Percentiles rank a stretch among this genome's conserved stretches.
Evolutionary conservation across 2,797 vertebrate genomes (phyloP).

Genomic region (Hyperoplus immaculatus): DNA sequence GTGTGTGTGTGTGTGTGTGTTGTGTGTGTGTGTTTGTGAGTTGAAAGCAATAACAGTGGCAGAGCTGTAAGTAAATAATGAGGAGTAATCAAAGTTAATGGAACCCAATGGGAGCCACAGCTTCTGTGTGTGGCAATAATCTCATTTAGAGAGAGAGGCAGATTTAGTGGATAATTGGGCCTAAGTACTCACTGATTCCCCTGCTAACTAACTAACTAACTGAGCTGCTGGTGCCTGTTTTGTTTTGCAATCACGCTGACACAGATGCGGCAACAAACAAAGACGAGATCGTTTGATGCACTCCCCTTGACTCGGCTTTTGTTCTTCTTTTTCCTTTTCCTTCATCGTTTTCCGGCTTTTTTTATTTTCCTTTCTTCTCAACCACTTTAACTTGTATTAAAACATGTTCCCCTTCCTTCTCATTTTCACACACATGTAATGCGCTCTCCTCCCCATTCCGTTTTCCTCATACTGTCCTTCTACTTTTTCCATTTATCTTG

Average conservation of each 20-base stretch:
- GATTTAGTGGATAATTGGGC: conserved; percentile 89
- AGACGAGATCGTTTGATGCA: conserved; percentile 32
- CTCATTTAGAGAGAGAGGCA: conserved; percentile 87
- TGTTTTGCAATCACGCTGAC: conserved; percentile 74
- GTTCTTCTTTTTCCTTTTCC: not conserved
- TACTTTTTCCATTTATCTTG: not conserved
- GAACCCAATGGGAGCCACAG: conserved; percentile 88
- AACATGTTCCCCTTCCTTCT: not conserved
- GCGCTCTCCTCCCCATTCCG: not conserved
- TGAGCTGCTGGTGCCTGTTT: conserved; percentile 76
- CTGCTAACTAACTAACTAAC: conserved; percentile 84
- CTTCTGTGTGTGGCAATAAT: conserved; percentile 87
- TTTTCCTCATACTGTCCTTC: too few species aligned
- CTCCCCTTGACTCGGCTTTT: conserved; percentile 6
- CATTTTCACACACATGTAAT: not conserved
- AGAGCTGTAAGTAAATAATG: conserved; percentile 91
- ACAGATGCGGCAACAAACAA: conserved; percentile 73
- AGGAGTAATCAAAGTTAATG: conserved; percentile 91
- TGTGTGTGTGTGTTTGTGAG: conserved; percentile 48
- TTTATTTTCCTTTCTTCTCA: not conserved
- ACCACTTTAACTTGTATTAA: not conserved
- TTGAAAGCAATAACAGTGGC: conserved; percentile 83
- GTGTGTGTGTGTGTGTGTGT: conserved; percentile 48
- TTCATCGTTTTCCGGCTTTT: too few species aligned
- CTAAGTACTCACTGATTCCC: conserved; percentile 86